Conservation (phyloP, 2,888 invertebrate species). For the Caenorhabditis uteleia region DNA sequence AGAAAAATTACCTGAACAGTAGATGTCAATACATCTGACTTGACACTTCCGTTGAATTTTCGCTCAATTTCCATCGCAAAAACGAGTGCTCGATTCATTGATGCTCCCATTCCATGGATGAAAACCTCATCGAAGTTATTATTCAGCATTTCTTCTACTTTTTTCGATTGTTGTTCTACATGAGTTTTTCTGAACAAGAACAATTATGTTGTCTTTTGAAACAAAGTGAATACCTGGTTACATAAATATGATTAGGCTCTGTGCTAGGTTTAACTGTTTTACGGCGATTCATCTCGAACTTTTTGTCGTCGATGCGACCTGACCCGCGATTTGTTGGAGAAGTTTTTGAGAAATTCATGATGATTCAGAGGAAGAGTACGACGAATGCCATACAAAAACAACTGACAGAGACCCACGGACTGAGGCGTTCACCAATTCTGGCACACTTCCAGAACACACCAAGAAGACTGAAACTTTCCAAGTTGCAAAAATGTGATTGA, state of each 20-base stretch:
- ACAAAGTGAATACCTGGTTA: too few relatives aligned
- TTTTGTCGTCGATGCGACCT: constrained; percentile 27
- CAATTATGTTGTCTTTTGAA: neutral
- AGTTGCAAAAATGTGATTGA: too few relatives aligned
- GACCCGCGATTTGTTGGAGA: constrained; percentile 4
- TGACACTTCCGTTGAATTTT: constrained; percentile 75
- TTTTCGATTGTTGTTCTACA: constrained; percentile 49
- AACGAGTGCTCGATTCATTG: constrained; percentile 84
- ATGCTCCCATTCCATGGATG: constrained; percentile 87
- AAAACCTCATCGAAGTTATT: constrained; percentile 73
- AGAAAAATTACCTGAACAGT: constrained; percentile 77
- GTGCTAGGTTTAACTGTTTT: constrained; percentile 76
- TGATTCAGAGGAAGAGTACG: constrained; percentile 81
- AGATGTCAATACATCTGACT: constrained; percentile 82
- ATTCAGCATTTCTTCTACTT: constrained; percentile 51
- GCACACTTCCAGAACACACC: too few relatives aligned
- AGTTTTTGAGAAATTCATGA: too few relatives aligned
- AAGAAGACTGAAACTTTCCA: constrained; percentile 81
- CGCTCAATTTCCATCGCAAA: constrained; percentile 79
- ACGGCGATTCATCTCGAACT: constrained; percentile 75
- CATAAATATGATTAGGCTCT: constrained; percentile 81
- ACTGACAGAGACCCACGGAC: constrained; percentile 88
- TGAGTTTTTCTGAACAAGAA: constrained; percentile 59
- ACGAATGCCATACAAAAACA: constrained; percentile 92
- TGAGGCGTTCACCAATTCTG: constrained; percentile 96